Evolutionary conservation across 2,888 invertebrate species (phyloP).

Genomic region (Heliconius ismenius): DNA sequence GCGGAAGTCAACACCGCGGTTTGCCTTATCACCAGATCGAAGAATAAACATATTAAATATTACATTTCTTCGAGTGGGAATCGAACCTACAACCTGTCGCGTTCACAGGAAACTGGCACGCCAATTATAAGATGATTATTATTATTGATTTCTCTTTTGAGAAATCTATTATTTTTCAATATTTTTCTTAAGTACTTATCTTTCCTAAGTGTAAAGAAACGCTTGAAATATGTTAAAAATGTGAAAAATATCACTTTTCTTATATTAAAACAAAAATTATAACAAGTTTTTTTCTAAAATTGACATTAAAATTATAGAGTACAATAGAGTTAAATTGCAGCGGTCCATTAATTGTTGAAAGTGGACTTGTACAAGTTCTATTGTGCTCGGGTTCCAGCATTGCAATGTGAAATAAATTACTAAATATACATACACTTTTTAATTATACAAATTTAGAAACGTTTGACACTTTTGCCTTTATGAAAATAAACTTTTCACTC

Average conservation of each 20-base stretch:
- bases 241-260: neutral
- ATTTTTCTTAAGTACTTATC: too few species aligned
- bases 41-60: too few species aligned
- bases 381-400: slow-evolving; percentile 8
- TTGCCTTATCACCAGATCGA: too few species aligned
- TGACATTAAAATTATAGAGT: slow-evolving; percentile 31
- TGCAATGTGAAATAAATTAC: slow-evolving; percentile 11
- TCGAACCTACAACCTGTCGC: too few species aligned
- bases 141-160: too few species aligned
- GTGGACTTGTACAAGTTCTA: slow-evolving; percentile 8
- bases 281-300: neutral
- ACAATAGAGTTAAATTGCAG: slow-evolving; percentile 46
- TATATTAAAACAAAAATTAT: neutral
- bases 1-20: too few species aligned
- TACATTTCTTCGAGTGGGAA: too few species aligned
- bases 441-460: slow-evolving; percentile 17
- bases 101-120: too few species aligned
- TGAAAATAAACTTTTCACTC: slow-evolving; percentile 1
- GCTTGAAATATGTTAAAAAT: neutral
- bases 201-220: too few species aligned
- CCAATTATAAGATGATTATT: too few species aligned
- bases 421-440: slow-evolving; percentile 9
- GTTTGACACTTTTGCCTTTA: slow-evolving; percentile 10
- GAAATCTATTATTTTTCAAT: too few species aligned
- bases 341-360: slow-evolving; percentile 32